Conservation (phyloP, 1,140 invertebrate species). For the Ips typographus region DNA sequence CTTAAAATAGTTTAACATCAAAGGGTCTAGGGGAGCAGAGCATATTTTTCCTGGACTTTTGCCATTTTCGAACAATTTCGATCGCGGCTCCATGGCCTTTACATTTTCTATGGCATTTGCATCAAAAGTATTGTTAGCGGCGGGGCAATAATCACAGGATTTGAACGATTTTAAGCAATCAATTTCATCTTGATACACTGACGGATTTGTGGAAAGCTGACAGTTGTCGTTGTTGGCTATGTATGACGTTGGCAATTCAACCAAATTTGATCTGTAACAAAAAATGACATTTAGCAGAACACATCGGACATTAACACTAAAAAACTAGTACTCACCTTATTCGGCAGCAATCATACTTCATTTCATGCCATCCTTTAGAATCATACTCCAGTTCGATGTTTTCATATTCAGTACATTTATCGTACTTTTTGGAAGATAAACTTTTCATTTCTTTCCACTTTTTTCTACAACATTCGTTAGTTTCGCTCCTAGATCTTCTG, state of each 20-base stretch:
- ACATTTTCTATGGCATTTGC: slow-evolving; percentile 36
- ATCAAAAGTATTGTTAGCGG: slow-evolving; percentile 36
- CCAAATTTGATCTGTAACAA: slow-evolving; percentile 45
- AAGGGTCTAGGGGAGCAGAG: not conserved
- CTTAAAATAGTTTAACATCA: slow-evolving; percentile 16
- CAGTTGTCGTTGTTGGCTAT: slow-evolving; percentile 48
- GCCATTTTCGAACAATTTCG: slow-evolving; percentile 11
- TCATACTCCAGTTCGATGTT: slow-evolving; percentile 50
- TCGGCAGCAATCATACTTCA: slow-evolving; percentile 40
- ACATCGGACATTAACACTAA: slow-evolving; percentile 9
- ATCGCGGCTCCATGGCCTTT: slow-evolving; percentile 29
- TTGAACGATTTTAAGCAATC: slow-evolving; percentile 38
- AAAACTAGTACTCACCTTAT: slow-evolving; percentile 25
- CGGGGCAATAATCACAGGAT: slow-evolving; percentile 37
- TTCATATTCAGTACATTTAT: slow-evolving; percentile 45
- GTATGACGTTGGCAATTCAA: slow-evolving; percentile 51
- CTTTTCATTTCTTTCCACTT: slow-evolving; percentile 48
- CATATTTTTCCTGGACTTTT: slow-evolving; percentile 18
- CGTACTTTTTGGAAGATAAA: slow-evolving; percentile 46
- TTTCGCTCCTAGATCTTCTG: slow-evolving; percentile 47
- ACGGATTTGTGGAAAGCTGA: slow-evolving; percentile 40
- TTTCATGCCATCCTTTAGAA: slow-evolving; percentile 37
- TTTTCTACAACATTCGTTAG: slow-evolving; percentile 44
- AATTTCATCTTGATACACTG: slow-evolving; percentile 42
- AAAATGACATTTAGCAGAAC: slow-evolving; percentile 7